Base-by-base conservation (phyloP, 2,888 invertebrate genomes). In the Sarcophaga rosellei region DNA sequence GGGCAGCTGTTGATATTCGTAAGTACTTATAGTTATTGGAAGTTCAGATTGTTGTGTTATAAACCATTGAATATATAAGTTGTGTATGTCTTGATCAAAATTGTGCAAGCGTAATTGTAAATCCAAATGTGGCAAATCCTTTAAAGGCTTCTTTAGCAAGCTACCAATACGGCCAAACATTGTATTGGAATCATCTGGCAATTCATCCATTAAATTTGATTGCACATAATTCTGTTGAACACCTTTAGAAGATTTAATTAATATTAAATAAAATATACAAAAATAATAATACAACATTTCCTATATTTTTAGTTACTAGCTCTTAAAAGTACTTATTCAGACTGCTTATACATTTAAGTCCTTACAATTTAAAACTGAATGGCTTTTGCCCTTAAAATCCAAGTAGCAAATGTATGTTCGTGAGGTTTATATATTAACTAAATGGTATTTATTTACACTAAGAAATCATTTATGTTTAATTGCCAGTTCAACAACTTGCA, bases 41-140 rank as follows among this genome's bases (percentile, higher is more conserved):
- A 88, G 47, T 2, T 76, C 57, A 0, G 87, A 45, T 0, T 63
- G 79, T 5, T 74, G 35, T 10, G 8, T 84, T 45, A 91, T 35
- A 57, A 91, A 89, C 91, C 91, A 91, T 5, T 66, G 82, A 6
- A 84, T 88, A 57, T 91, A 88, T 0, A 23, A 59, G 83, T 91
- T 90, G n/a, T 84, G 72, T 3, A 88, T 88, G 81, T 91, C 91
- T 23, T 81, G 70, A 5, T 81, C 82, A 3, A 87, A 59, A 21
- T 83, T 63, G 1, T 79, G 12, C 17, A 44, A 21, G 0, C 91
- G 89, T 23, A 91, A 70, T 78, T 89, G 59, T 21, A 91, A 11
- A 11, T 88, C 35, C 35, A 35, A 86, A 20, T 88, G 83, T 0
- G 88, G 89, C 35, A 91, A 81, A 47, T 88, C 74, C 3, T 73